phyloP scores from a whole-genome alignment of 2,888 invertebrate species.

The Sinelater perroti region DNA sequence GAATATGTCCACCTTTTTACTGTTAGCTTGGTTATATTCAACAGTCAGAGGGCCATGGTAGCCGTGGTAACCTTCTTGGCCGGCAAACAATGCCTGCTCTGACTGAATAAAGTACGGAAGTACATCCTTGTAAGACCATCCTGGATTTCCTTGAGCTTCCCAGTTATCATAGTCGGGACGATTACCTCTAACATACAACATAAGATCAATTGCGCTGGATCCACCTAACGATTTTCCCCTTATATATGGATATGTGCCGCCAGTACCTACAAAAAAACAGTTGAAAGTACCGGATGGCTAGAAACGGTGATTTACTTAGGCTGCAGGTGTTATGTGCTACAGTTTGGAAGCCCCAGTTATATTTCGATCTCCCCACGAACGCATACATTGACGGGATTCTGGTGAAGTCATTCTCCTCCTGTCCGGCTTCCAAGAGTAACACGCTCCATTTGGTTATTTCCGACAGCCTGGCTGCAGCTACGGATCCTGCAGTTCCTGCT shows the following conservation, averaged over 20 bases:
- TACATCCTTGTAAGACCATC: constrained; percentile 71
- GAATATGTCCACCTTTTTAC: constrained; percentile 53
- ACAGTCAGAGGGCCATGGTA: constrained; percentile 17
- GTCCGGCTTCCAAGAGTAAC: constrained; percentile 36
- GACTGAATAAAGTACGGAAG: constrained; percentile 57
- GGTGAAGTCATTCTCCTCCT: constrained; percentile 31
- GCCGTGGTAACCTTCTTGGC: constrained; percentile 13
- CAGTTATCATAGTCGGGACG: constrained; percentile 82
- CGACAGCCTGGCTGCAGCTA: constrained; percentile 31
- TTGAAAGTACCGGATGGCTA: too few relatives aligned
- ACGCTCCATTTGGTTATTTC: constrained; percentile 25
- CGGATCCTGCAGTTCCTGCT: constrained; percentile 31
- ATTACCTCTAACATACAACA: constrained; percentile 87
- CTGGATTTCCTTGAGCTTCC: constrained; percentile 70
- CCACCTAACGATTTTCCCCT: constrained; percentile 71
- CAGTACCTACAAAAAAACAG: constrained; percentile 11
- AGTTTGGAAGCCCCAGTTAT: constrained; percentile 36
- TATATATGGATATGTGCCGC: constrained; percentile 70
- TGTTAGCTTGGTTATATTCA: constrained; percentile 17
- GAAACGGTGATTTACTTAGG: too few relatives aligned
- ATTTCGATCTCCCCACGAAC: constrained; percentile 6
- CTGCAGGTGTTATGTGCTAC: constrained; percentile 29
- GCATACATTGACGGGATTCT: constrained; percentile 33
- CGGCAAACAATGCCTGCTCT: constrained; percentile 1
- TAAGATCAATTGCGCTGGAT: constrained; percentile 82